phyloP scores from a whole-genome alignment of 2,888 invertebrate species.

The Caenorhabditis doughertyi region DNA sequence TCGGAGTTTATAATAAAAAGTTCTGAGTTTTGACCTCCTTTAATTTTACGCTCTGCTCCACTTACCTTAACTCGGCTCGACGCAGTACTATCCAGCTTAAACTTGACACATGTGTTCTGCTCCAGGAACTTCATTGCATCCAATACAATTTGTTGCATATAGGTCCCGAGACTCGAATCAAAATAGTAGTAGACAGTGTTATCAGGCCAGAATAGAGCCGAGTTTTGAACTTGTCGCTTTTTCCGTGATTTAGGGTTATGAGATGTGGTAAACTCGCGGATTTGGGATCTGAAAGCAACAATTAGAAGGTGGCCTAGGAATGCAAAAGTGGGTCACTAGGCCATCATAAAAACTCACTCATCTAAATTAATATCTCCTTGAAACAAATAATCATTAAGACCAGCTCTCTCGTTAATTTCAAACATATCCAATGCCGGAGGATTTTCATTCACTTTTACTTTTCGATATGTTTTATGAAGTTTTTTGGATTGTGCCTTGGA shows the following conservation, averaged over 20 bases:
- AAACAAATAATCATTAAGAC: slow-evolving; percentile 57
- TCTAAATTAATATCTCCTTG: slow-evolving; percentile 62
- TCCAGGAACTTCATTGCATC: slow-evolving; percentile 51
- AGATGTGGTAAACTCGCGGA: slow-evolving; percentile 5
- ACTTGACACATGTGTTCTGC: slow-evolving; percentile 61
- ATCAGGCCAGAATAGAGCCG: slow-evolving; percentile 54
- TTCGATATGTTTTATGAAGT: slow-evolving; percentile 53
- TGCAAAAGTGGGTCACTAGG: no score
- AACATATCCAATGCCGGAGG: slow-evolving; percentile 53
- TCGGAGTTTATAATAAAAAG: no score
- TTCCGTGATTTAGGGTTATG: slow-evolving; percentile 11
- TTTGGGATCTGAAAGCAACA: slow-evolving; percentile 41
- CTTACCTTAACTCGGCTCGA: slow-evolving; percentile 63
- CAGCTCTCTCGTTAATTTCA: slow-evolving; percentile 58
- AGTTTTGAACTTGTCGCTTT: slow-evolving; percentile 64
- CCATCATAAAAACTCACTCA: slow-evolving; percentile 19
- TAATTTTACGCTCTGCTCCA: no score
- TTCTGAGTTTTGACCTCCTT: no score
- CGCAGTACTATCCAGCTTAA: slow-evolving; percentile 47
- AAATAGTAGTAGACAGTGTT: slow-evolving; percentile 66
- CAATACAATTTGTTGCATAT: slow-evolving; percentile 37
- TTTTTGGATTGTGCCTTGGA: slow-evolving; percentile 44
- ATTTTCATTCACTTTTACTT: slow-evolving; percentile 44
- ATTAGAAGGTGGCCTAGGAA: no score
- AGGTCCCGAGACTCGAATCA: slow-evolving; percentile 35